A percentile compares a stretch with the other conserved stretches of the same genome.
Conservation (phyloP, 2,888 invertebrate species). For the Meteorus colon region DNA sequence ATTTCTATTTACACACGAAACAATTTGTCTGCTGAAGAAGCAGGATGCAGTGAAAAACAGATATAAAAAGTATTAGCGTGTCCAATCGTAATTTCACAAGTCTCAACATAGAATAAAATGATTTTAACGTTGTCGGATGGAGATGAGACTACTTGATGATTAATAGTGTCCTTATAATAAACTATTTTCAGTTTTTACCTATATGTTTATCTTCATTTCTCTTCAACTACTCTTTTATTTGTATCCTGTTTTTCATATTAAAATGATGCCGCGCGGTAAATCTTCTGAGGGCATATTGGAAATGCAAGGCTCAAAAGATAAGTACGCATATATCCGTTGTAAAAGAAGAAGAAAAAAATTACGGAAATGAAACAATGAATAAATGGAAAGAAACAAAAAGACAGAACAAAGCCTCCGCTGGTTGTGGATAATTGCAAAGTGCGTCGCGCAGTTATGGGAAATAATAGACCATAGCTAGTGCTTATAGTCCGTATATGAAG, state of each 20-base stretch:
- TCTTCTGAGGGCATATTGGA: neutral
- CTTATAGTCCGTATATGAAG: constrained; percentile 42
- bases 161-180: constrained; percentile 22
- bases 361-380: constrained; percentile 7
- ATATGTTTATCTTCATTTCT: neutral
- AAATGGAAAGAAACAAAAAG: constrained; percentile 36
- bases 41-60: constrained; percentile 27
- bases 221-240: neutral
- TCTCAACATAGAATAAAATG: constrained; percentile 1
- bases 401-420: constrained; percentile 53
- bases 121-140: constrained; percentile 5
- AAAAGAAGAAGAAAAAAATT: constrained; percentile 13
- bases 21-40: constrained; percentile 31
- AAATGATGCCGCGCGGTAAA: neutral
- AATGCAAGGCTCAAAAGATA: constrained; percentile 2
- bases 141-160: constrained; percentile 1
- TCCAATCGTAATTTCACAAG: constrained; percentile 50
- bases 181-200: constrained; percentile 5
- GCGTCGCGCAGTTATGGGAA: constrained; percentile 50
- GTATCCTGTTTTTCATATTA: neutral
- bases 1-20: constrained; percentile 34
- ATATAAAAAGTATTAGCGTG: constrained; percentile 43
- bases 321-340: constrained; percentile 8
- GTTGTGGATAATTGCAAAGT: constrained; percentile 53
- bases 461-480: constrained; percentile 47